phyloP scores from a whole-genome alignment of 1,140 invertebrate species.

The Thaumatotibia leucotreta region DNA sequence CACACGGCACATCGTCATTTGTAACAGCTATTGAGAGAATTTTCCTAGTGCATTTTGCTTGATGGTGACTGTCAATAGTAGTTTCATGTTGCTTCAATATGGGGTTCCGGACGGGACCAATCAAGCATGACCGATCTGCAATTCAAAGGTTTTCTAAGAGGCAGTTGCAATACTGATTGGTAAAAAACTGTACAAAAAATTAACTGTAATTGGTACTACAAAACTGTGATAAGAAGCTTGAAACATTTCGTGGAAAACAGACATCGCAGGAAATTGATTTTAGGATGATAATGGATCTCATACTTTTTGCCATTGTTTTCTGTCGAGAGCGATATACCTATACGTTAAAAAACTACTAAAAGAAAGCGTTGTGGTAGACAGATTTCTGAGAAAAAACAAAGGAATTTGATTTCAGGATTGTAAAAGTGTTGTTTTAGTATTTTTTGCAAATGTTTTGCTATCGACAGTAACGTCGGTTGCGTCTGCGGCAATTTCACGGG shows the following conservation, averaged over 20 bases:
- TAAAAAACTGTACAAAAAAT: not conserved
- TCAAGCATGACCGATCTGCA: not conserved
- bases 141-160: not conserved
- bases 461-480: slow-evolving; percentile 39
- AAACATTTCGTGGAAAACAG: not conserved
- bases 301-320: not conserved
- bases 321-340: not conserved
- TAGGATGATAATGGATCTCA: not conserved
- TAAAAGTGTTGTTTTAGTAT: slow-evolving; percentile 16
- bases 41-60: not conserved
- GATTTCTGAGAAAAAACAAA: not conserved
- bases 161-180: slow-evolving; percentile 3
- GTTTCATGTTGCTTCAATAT: not conserved
- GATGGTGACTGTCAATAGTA: not conserved
- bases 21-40: slow-evolving; percentile 13
- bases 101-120: not conserved
- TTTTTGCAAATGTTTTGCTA: slow-evolving; percentile 25
- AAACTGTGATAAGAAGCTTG: not conserved
- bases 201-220: not conserved
- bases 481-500: slow-evolving; percentile 72
- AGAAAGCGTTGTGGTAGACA: not conserved
- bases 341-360: not conserved
- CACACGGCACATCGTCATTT: slow-evolving; percentile 25
- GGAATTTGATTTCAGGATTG: not conserved
- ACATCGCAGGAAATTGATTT: not conserved